Evolutionary conservation across 2,113 vertebrate genomes (phyloP).

Genomic region (Bungarus multicinctus): DNA sequence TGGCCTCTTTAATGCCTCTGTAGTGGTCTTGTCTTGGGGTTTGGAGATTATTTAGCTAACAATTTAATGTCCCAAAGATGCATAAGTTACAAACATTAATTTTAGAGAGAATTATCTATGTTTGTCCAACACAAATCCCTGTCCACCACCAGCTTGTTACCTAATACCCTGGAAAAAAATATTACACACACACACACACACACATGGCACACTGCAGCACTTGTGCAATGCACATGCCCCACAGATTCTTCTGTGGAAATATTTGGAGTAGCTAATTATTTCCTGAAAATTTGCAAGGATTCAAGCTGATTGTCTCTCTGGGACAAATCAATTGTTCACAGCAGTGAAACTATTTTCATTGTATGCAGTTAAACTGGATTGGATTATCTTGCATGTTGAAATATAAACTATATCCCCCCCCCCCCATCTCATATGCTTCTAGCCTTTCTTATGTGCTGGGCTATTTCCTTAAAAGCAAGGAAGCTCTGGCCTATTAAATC

Average conservation of each 20-base stretch:
- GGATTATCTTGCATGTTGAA: background rate
- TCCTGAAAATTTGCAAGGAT: background rate
- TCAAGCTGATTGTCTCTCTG: background rate
- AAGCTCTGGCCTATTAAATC: background rate
- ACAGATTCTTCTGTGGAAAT: background rate
- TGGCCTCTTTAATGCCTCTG: background rate
- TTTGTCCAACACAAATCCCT: background rate
- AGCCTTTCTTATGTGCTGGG: background rate
- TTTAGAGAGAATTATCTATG: background rate
- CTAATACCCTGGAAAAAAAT: too few species aligned
- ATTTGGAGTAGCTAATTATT: background rate
- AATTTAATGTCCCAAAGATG: background rate
- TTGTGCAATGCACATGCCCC: background rate
- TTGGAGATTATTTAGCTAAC: background rate
- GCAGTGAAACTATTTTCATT: background rate
- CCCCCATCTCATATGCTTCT: too few species aligned
- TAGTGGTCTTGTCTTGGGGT: background rate
- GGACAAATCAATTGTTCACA: background rate
- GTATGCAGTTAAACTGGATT: background rate
- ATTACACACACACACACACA: too few species aligned
- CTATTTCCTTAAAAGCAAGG: background rate
- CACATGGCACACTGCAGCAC: background rate
- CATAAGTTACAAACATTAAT: background rate
- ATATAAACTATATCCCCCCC: background rate
- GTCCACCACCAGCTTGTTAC: background rate